These are phyloP conservation scores for Pemphredon lugubris DNA, from an alignment of 2,888 invertebrate genomes.

Conservation along the genomic window DNA sequence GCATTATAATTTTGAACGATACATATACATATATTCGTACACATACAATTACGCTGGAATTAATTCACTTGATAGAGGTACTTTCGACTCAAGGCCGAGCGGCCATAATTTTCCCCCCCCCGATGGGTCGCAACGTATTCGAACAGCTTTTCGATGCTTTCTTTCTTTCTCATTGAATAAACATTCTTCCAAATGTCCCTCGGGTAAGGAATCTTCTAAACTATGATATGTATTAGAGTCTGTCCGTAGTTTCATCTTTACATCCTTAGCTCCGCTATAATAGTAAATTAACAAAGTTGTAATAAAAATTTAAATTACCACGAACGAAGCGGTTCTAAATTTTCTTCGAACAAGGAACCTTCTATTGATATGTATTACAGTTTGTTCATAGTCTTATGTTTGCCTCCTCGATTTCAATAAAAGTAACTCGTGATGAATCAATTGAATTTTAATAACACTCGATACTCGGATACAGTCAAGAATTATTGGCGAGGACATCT, in stretches of 20 bases:
- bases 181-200: conserved; percentile 10
- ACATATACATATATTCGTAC: conserved; percentile 65
- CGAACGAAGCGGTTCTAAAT: no score
- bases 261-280: no score
- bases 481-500: no score
- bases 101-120: conserved; percentile 64
- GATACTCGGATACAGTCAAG: no score
- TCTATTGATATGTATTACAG: no score
- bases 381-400: no score
- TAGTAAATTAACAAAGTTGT: no score
- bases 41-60: conserved; percentile 66
- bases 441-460: no score
- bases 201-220: conserved; percentile 37
- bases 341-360: not conserved
- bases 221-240: conserved; percentile 66
- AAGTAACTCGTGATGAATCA: no score
- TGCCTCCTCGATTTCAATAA: no score
- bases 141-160: not conserved
- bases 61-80: conserved; percentile 68
- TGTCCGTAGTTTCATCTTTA: conserved; percentile 27
- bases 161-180: not conserved
- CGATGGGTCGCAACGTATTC: conserved; percentile 46
- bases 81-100: conserved; percentile 74
- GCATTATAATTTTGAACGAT: conserved; percentile 64
- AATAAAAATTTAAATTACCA: no score